These are phyloP conservation scores for Clusia tigrina DNA, from an alignment of 2,888 invertebrate genomes.

Conservation along the genomic window DNA sequence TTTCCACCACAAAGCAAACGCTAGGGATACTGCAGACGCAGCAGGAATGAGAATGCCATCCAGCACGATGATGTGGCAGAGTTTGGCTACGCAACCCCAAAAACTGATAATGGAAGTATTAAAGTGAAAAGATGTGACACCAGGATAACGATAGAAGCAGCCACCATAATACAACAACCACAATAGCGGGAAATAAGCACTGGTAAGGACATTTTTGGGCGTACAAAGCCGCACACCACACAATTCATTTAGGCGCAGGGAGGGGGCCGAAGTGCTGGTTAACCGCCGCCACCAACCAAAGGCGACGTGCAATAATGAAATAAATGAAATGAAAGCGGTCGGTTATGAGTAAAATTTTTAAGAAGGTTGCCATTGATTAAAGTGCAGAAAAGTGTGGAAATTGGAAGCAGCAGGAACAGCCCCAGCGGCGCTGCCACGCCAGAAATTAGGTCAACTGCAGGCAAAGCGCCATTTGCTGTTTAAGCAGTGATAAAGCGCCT, in stretches of 20 bases:
- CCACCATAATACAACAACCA: neutral
- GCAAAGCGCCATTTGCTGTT: neutral
- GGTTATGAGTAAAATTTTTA: too few species aligned
- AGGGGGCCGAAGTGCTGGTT: too few species aligned
- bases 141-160: constrained; percentile 3
- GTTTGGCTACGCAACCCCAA: neutral
- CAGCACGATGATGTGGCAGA: neutral
- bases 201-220: too few species aligned
- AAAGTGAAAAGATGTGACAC: constrained; percentile 15
- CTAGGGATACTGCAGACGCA: constrained; percentile 1
- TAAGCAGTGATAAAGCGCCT: constrained; percentile 4
- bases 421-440: too few species aligned
- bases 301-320: neutral
- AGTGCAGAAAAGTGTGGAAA: too few species aligned
- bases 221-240: too few species aligned
- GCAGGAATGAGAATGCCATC: neutral
- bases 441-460: neutral
- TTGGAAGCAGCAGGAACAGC: too few species aligned
- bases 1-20: neutral
- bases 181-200: neutral
- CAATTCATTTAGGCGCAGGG: too few species aligned
- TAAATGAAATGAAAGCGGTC: neutral
- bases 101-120: neutral
- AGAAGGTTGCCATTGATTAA: too few species aligned
- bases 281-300: too few species aligned